Evolutionary conservation across 2,797 vertebrate genomes (phyloP), one percentile per base, ranked within the genome.

Genomic region (Platalea minor): DNA sequence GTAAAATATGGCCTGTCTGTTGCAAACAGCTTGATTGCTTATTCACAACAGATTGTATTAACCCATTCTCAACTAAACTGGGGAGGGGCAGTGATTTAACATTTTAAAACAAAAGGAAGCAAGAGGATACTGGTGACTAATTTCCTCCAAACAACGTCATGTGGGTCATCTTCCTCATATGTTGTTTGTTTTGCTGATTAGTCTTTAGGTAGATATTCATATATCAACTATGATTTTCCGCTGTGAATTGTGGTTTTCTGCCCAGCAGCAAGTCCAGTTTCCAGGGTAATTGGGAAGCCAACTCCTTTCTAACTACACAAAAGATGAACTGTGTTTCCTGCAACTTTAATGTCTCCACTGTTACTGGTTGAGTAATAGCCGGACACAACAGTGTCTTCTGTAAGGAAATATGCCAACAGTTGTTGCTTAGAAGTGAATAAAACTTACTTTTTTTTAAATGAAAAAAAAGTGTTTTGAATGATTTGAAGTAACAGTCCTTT

Each of bases 231-330:
- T 79, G 88, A 91, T 89, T 81, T 94, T 97, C 97, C 89, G 3
- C 92, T 96, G 97, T 95, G 96, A 93, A 67, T 68, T 97, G 96
- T 90, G 98, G 97, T 97, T 98, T 98, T 97, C 39, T 68, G 85
- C 63, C 88, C 87, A 92, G 86, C 83, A 92, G 68, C 95, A 83
- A 89, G 93, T 96, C 92, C 86, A 83, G 20, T 94, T 96, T 94
- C 96, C 85, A 95, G 86, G 53, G 67, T 87, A 96, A 88, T 79
- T 81, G 95, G 89, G 91, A 97, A 97, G 94, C 76, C 93, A 97
- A 95, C 67, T 96, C 96, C 95, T 98, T 94, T 86, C 68, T 46
- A 89, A 94, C 84, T 92, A 90, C 94, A 85, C 56, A 94, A 96
- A 85, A 97, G 94, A 95, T 92, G 81, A 84, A 77, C 96, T 85